Conservation (phyloP, 2,888 invertebrate species). For the Flexamia atlantica region DNA sequence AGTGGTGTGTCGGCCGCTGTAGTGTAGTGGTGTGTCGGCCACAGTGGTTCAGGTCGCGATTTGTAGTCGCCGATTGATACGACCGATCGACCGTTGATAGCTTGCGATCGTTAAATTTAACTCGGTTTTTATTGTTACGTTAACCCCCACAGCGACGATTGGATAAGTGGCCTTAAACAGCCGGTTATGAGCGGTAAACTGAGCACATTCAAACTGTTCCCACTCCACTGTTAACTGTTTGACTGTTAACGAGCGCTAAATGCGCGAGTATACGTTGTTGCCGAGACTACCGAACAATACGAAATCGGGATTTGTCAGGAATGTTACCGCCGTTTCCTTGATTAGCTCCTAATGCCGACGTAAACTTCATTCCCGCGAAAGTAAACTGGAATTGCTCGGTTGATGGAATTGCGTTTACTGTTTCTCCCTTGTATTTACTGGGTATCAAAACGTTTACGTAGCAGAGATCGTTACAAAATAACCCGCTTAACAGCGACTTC, state of each 20-base stretch:
- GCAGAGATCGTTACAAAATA: not conserved
- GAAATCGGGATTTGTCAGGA: slow-evolving; percentile 17
- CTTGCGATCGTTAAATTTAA: slow-evolving; percentile 28
- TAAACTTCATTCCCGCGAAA: slow-evolving; percentile 15
- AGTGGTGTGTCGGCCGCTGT: too few relatives aligned
- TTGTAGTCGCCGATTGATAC: slow-evolving; percentile 14
- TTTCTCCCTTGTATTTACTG: not conserved
- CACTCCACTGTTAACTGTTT: slow-evolving; percentile 33
- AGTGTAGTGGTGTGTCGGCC: too few relatives aligned
- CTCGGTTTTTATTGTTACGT: slow-evolving; percentile 42
- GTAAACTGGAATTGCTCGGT: slow-evolving; percentile 25
- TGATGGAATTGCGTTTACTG: slow-evolving; percentile 14
- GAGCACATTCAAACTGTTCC: slow-evolving; percentile 47
- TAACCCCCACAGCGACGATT: slow-evolving; percentile 34
- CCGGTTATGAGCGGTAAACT: slow-evolving; percentile 34
- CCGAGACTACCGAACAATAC: slow-evolving; percentile 16
- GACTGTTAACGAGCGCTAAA: slow-evolving; percentile 36
- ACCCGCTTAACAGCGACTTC: not conserved
- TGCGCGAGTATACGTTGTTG: slow-evolving; percentile 6
- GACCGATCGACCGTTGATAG: slow-evolving; percentile 5
- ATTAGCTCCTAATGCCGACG: slow-evolving; percentile 1
- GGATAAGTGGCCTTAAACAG: slow-evolving; percentile 47
- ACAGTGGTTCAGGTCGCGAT: not conserved
- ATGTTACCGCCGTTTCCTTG: not conserved
- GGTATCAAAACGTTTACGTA: not conserved